These are phyloP conservation scores for Drosophila parvula DNA, from an alignment of 1,140 invertebrate species.

Conservation along the genomic window DNA sequence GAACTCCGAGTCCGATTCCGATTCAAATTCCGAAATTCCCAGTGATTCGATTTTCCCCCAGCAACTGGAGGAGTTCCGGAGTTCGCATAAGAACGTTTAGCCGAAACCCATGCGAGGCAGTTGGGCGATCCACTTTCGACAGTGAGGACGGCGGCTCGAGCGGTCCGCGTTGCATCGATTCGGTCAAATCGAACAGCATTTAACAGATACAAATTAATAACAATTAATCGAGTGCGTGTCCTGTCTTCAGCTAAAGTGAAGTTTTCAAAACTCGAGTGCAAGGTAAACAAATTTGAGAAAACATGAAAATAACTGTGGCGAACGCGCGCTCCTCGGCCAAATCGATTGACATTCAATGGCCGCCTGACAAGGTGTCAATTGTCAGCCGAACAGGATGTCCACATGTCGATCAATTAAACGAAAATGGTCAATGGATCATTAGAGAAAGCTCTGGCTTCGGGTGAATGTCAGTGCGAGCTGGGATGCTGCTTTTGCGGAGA, in stretches of 20 bases:
- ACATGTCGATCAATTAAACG: conserved; percentile 78
- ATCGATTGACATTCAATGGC: conserved; percentile 51
- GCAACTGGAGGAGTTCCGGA: conserved; percentile 39
- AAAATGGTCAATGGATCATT: conserved; percentile 78
- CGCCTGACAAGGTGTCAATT: conserved; percentile 73
- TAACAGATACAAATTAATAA: conserved; percentile 17
- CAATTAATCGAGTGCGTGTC: conserved; percentile 44
- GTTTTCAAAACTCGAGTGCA: conserved; percentile 15
- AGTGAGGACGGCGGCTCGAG: conserved; percentile 68
- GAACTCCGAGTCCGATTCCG: conserved; percentile 59
- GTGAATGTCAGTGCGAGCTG: conserved; percentile 63
- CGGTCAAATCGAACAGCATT: conserved; percentile 19
- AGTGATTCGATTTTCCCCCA: conserved; percentile 55
- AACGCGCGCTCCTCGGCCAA: conserved; percentile 28
- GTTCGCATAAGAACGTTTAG: conserved; percentile 72
- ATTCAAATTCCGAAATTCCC: not conserved
- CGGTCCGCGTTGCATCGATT: conserved; percentile 49
- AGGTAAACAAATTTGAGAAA: conserved; percentile 29
- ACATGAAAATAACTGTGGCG: conserved; percentile 12
- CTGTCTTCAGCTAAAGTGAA: conserved; percentile 45
- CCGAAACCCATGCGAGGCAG: conserved; percentile 61
- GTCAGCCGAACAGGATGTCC: conserved; percentile 69
- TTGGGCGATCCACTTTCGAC: conserved; percentile 78
- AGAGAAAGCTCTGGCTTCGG: conserved; percentile 77
- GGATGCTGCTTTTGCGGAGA: conserved; percentile 19